A percentile compares a stretch with the other conserved stretches of the same genome.
Evolutionary conservation across 37 sponge, comb jelly and placozoan genomes (phyloP).

Genomic region (Petrosia ficiformis): DNA sequence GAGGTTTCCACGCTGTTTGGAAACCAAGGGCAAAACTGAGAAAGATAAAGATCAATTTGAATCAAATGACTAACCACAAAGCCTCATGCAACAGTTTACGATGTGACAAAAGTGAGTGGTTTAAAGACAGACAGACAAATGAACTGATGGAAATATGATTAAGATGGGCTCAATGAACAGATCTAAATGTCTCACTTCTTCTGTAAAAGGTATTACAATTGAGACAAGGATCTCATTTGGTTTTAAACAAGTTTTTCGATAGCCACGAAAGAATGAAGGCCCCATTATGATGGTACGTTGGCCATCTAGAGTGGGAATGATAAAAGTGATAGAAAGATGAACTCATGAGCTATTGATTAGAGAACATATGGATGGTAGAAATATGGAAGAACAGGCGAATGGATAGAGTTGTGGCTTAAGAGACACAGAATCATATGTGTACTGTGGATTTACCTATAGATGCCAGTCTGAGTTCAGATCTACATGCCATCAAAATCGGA

Average conservation of each 20-base stretch:
- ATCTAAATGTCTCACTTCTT: slow-evolving; percentile 27
- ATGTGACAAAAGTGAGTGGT: no score
- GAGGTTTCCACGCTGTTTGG: background rate
- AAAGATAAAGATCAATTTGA: background rate
- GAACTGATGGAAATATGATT: no score
- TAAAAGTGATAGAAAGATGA: background rate
- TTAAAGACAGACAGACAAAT: no score
- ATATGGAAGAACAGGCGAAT: no score
- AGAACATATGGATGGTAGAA: background rate
- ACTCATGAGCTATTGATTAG: background rate
- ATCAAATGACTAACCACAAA: background rate
- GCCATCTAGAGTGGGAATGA: slow-evolving; percentile 20
- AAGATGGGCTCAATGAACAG: no score
- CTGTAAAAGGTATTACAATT: slow-evolving; percentile 69
- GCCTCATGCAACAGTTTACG: background rate
- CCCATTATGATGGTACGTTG: slow-evolving; percentile 30
- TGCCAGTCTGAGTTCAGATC: slow-evolving; percentile 44
- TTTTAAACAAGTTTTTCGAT: slow-evolving; percentile 67
- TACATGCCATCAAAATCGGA: slow-evolving; percentile 65
- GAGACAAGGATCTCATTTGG: slow-evolving; percentile 74
- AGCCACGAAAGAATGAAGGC: slow-evolving; percentile 65
- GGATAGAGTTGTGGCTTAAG: no score
- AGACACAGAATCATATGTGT: no score
- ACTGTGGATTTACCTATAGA: slow-evolving; percentile 40
- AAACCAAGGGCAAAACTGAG: no score